These are phyloP conservation scores for Melanerpes aurifrons DNA, from an alignment of 2,113 vertebrate genomes.

Conservation along the genomic window DNA sequence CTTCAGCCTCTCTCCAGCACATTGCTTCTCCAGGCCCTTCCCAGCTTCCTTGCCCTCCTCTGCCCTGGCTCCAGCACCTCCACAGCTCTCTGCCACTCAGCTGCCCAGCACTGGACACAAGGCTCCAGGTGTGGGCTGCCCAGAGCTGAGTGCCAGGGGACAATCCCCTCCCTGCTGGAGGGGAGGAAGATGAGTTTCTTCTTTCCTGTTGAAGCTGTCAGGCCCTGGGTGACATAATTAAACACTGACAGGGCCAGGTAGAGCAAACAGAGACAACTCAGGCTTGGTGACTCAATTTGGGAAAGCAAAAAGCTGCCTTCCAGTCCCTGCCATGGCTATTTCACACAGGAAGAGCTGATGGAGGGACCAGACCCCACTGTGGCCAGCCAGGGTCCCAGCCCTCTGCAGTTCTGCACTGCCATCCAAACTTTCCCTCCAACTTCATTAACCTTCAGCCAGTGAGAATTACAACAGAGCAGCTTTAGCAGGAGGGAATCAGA, in stretches of 20 bases:
- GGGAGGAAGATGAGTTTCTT: neutral
- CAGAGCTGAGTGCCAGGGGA: no score
- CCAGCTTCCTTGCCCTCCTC: no score
- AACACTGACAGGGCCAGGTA: neutral
- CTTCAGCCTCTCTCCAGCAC: no score
- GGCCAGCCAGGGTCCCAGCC: neutral
- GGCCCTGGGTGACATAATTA: fast-evolving
- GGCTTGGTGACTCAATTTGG: neutral
- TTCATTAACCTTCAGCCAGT: neutral
- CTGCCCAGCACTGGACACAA: no score
- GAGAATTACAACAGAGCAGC: neutral
- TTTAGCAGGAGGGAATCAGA: neutral
- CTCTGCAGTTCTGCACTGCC: neutral
- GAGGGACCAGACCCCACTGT: neutral
- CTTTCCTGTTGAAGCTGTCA: neutral
- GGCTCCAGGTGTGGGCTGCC: no score
- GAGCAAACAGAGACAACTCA: neutral
- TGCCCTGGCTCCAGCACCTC: no score
- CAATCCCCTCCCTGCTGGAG: neutral
- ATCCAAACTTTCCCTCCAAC: neutral
- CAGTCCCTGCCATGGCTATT: neutral
- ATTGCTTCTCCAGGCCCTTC: no score
- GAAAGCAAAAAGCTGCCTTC: neutral
- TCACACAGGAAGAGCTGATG: neutral
- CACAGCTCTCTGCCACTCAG: no score